Evolutionary conservation across 1,140 invertebrate species (phyloP), one percentile per base, ranked within the genome.

Genomic region (Trinorchestia longiramus): DNA sequence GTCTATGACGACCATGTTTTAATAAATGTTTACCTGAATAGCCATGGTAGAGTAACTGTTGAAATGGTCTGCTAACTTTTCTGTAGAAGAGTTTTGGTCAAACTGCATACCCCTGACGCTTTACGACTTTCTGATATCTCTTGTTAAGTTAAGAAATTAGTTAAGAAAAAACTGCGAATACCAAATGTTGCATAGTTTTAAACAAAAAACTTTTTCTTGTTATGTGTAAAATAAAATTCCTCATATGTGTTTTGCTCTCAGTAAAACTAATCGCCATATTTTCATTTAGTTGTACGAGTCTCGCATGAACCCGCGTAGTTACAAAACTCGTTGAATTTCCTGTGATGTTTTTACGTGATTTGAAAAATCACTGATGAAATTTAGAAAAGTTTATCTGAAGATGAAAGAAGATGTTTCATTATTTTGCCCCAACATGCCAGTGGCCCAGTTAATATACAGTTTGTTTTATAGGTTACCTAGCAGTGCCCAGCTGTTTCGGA

Each of bases 401-500:
- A 77, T 77, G 1, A 28, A 15, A 77, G 62, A 77, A 77, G 28
- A 19, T 77, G 28, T 15, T 91, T 43, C 88, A 91, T 42, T 36
- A 94, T 42, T 47, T 94, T 94, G 92, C 92, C 92, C 92, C 92
- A 94, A 43, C 92, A 94, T 94, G 92, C 92, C 44, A 90, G 92
- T 94, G 44, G 40, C 43, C 92, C 6, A 47, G 43, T 94, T 94
- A 94, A 47, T 94, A 94, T 94, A 94, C n/a, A 90, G 44, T 94
- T 45, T 94, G 92, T 94, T 44, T 47, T 19, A 94, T 47, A 6
- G 43, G 92, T 94, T 94, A 94, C 92, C 92, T 94, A 94, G 15
- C 92, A 94, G 92, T 11, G 43, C 92, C 92, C 44, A 47, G 92
- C 36, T 43, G 92, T 47, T 94, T 94, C 92, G 15, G 92, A 94